Conservation (phyloP, 2,888 invertebrate species). For the Diarsia rubi region DNA sequence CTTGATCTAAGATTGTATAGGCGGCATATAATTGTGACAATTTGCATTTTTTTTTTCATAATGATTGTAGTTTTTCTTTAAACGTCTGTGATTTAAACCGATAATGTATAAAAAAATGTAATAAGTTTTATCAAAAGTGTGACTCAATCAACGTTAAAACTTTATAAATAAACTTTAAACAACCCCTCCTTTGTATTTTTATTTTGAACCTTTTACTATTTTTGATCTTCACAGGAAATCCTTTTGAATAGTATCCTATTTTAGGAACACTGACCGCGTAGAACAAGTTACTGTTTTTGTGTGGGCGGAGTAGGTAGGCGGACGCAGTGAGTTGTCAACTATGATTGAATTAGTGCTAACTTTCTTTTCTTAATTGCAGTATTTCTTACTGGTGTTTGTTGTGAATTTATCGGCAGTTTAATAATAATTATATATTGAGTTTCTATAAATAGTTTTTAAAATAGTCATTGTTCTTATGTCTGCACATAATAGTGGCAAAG, state of each 20-base stretch:
- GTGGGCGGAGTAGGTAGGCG: constrained; percentile 60
- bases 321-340: constrained; percentile 36
- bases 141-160: neutral
- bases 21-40: neutral
- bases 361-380: constrained; percentile 42
- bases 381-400: neutral
- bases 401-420: neutral
- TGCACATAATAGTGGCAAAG: neutral
- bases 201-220: constrained; percentile 22
- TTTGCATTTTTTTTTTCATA: neutral
- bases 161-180: constrained; percentile 22
- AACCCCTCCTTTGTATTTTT: constrained; percentile 14
- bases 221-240: constrained; percentile 47
- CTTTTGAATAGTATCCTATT: constrained; percentile 53
- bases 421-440: neutral
- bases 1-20: neutral
- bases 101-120: neutral
- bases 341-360: constrained; percentile 30
- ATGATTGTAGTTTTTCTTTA: too few species aligned
- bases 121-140: neutral
- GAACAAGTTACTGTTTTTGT: constrained; percentile 33
- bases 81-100: too few species aligned
- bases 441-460: neutral
- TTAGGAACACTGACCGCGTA: constrained; percentile 46
- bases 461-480: neutral